Conservation (phyloP, 2,113 vertebrate species). For the Cavia porcellus region DNA sequence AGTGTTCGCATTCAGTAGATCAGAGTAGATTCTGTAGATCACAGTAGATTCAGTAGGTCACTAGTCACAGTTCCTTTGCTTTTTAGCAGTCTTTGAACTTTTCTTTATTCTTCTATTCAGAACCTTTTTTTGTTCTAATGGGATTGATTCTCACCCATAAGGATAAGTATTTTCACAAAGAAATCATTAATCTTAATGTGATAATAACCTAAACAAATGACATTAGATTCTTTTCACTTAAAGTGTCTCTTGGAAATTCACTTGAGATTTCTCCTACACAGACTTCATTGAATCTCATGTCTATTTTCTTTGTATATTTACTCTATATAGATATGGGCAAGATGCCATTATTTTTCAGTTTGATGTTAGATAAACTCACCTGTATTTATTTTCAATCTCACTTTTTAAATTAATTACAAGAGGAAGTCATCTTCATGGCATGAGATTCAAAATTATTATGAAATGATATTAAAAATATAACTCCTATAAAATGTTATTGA, state of each 20-base stretch:
- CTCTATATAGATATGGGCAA: background rate
- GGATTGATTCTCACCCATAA: background rate
- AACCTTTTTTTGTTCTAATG: background rate
- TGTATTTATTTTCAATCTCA: background rate
- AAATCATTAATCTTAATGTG: background rate
- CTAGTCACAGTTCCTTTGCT: background rate
- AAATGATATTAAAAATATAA: background rate
- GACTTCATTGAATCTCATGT: background rate
- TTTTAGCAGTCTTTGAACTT: background rate
- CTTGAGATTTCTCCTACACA: background rate
- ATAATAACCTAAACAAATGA: background rate
- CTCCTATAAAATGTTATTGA: background rate
- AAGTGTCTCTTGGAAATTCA: background rate
- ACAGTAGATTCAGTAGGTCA: background rate
- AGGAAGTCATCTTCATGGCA: background rate
- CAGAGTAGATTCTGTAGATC: background rate
- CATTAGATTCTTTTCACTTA: background rate
- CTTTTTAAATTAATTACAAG: background rate
- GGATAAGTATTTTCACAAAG: background rate
- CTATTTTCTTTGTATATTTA: background rate
- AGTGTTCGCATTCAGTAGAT: background rate
- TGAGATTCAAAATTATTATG: background rate
- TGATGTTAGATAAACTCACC: conserved; percentile 3
- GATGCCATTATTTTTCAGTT: background rate
- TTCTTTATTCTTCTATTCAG: background rate